Conservation (phyloP, 2,888 invertebrate genomes). For the Eupithecia centaureata region DNA sequence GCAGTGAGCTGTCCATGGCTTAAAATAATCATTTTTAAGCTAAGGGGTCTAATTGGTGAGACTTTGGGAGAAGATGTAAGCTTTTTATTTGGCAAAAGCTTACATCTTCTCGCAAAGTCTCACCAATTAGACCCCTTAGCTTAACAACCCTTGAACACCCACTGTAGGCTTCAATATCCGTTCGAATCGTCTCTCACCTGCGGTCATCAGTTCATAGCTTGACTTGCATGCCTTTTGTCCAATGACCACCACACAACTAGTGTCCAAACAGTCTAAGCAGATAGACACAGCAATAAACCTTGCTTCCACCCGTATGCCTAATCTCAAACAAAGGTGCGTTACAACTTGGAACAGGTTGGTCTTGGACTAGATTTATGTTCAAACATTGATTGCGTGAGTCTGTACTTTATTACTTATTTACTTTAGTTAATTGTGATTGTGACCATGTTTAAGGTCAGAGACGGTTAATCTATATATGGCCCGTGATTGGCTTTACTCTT, state of each 20-base stretch:
- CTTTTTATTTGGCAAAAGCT: too few species aligned
- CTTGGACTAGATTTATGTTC: conserved; percentile 60
- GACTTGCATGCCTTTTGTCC: background rate
- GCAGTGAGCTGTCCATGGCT: background rate
- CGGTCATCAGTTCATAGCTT: background rate
- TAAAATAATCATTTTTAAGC: background rate
- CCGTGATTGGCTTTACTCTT: background rate
- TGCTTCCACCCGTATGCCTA: conserved; percentile 39
- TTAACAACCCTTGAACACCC: background rate
- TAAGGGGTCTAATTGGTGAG: background rate
- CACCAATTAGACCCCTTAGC: background rate
- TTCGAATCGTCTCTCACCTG: background rate
- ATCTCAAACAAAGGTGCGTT: conserved; percentile 55
- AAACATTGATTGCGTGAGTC: conserved; percentile 42
- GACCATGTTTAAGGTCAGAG: background rate
- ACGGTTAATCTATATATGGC: background rate
- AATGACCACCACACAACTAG: background rate
- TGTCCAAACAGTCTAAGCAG: background rate
- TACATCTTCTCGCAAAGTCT: background rate
- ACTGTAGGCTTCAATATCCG: background rate
- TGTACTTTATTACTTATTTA: background rate
- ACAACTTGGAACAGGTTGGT: conserved; percentile 52
- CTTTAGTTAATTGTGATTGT: background rate
- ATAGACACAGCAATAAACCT: conserved; percentile 7
- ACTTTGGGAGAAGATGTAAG: background rate